Conservation (phyloP, 2,888 invertebrate species). For the Lochmaea capreae region DNA sequence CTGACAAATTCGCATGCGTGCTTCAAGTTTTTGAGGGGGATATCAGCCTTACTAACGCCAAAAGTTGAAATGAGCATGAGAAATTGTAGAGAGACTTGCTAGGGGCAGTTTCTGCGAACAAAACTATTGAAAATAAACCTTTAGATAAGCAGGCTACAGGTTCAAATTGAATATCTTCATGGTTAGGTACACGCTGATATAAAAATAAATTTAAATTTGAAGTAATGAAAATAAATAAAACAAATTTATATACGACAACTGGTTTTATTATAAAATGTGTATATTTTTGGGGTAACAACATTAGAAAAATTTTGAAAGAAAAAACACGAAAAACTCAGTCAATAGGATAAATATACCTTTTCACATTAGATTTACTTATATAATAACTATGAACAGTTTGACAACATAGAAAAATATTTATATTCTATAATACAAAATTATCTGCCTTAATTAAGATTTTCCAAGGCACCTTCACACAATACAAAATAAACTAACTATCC, state of each 20-base stretch:
- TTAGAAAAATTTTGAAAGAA: constrained; percentile 57
- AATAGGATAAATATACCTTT: constrained; percentile 62
- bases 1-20: too few species aligned
- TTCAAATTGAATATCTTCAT: too few species aligned
- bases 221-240: neutral
- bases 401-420: constrained; percentile 80
- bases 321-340: constrained; percentile 58
- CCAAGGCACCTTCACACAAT: constrained; percentile 68
- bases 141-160: too few species aligned
- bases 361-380: constrained; percentile 60
- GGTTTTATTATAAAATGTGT: constrained; percentile 59
- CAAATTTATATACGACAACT: constrained; percentile 48
- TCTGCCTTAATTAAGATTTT: constrained; percentile 72
- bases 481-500: constrained; percentile 55
- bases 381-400: constrained; percentile 65
- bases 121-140: too few species aligned
- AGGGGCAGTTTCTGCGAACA: too few species aligned
- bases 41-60: too few species aligned
- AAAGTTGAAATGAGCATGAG: too few species aligned
- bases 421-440: constrained; percentile 77
- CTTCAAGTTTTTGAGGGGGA: too few species aligned
- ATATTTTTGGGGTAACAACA: constrained; percentile 59
- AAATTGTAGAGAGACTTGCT: too few species aligned
- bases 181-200: too few species aligned
- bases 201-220: too few species aligned